Conservation (phyloP, 2,797 vertebrate species). For the Chiroxiphia lanceolata region DNA sequence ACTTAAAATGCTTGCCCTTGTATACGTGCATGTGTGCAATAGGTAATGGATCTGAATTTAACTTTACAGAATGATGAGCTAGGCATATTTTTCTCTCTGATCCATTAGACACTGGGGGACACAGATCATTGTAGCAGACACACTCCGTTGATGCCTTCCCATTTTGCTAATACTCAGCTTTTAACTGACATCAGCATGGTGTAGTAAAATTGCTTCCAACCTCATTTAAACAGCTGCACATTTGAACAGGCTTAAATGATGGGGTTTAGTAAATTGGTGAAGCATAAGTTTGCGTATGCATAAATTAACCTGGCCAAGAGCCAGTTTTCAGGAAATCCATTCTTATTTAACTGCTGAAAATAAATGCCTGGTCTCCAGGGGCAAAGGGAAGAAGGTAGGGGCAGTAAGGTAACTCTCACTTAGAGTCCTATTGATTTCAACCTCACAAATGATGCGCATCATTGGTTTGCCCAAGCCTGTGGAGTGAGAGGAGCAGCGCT, state of each 20-base stretch:
- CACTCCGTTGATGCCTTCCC: slow-evolving; percentile 16
- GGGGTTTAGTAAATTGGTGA: slow-evolving; percentile 53
- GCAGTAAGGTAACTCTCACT: neutral
- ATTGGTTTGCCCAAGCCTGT: neutral
- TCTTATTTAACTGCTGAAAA: slow-evolving; percentile 5
- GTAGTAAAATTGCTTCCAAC: slow-evolving; percentile 50
- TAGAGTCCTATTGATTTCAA: neutral
- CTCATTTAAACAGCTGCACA: slow-evolving; percentile 59
- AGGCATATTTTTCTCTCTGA: slow-evolving; percentile 24
- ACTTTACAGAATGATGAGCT: slow-evolving; percentile 6
- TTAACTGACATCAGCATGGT: slow-evolving; percentile 56
- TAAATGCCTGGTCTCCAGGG: neutral
- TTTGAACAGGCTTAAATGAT: slow-evolving; percentile 51
- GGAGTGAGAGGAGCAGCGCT: neutral
- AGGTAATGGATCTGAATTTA: slow-evolving; percentile 64
- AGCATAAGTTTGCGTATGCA: slow-evolving; percentile 22
- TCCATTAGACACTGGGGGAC: slow-evolving; percentile 3
- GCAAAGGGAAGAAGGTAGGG: neutral
- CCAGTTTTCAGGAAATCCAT: slow-evolving; percentile 27
- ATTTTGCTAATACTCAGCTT: slow-evolving; percentile 47
- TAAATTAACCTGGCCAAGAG: slow-evolving; percentile 54
- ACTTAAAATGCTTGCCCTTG: slow-evolving; percentile 60
- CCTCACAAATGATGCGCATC: neutral
- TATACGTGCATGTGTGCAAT: slow-evolving; percentile 51
- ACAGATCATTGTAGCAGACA: slow-evolving; percentile 22